phyloP scores from a whole-genome alignment of 92 coral and sea anemone species.

The Epizoanthus illoricatus region DNA sequence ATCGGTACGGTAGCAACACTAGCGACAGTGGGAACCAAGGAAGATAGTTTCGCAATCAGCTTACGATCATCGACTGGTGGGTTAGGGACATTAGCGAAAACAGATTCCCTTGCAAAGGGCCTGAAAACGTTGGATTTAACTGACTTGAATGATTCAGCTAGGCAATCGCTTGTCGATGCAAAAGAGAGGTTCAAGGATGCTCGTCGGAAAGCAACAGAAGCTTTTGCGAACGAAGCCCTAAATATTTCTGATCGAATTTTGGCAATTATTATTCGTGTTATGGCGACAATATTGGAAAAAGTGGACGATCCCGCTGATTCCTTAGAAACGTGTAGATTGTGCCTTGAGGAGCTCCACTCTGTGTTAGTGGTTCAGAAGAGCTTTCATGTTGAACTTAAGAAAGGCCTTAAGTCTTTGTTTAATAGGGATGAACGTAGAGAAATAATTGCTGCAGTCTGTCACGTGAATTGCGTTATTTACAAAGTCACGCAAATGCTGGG shows the following conservation, averaged over 20 bases:
- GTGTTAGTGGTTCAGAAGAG: too few relatives aligned
- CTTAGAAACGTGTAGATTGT: constrained; percentile 29
- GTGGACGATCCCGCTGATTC: constrained; percentile 41
- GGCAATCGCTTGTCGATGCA: constrained; percentile 26
- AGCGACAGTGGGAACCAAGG: neutral
- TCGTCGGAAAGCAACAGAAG: constrained; percentile 39
- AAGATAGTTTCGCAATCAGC: neutral
- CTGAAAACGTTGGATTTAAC: constrained; percentile 6
- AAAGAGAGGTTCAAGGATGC: constrained; percentile 44
- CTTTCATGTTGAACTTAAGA: too few relatives aligned
- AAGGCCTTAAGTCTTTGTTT: too few relatives aligned
- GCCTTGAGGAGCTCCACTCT: neutral
- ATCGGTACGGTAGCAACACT: neutral
- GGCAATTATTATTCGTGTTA: constrained; percentile 38
- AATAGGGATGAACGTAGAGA: too few relatives aligned
- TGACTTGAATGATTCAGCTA: constrained; percentile 12
- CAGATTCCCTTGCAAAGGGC: neutral
- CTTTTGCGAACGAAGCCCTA: constrained; percentile 36
- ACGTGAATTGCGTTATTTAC: constrained; percentile 22
- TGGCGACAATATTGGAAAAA: constrained; percentile 46
- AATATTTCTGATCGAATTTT: neutral
- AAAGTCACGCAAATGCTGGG: constrained; percentile 33
- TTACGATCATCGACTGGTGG: neutral
- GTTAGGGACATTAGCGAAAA: neutral
- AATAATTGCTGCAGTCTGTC: constrained; percentile 17